phyloP scores from a whole-genome alignment of 2,888 invertebrate species.

The Psylliodes chrysocephalus region DNA sequence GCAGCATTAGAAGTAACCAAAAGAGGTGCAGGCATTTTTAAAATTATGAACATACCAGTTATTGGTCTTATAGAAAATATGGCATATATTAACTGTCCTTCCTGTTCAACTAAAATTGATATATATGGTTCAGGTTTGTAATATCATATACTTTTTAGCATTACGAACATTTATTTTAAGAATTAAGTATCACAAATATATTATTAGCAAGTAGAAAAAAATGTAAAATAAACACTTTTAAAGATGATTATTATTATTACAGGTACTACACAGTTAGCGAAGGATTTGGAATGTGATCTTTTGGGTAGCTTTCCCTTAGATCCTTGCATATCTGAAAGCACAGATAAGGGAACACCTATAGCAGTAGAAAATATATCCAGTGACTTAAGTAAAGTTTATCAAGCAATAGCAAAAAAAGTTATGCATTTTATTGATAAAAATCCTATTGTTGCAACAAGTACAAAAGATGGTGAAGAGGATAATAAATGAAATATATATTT shows the following conservation, averaged over 20 bases:
- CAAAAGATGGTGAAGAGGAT: neutral
- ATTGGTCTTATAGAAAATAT: conserved; percentile 93
- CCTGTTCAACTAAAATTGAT: conserved; percentile 77
- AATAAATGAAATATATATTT: no score
- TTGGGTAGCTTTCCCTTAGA: conserved; percentile 80
- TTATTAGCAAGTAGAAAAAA: no score
- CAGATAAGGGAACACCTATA: conserved; percentile 81
- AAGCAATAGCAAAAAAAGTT: conserved; percentile 51
- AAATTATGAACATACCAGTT: conserved; percentile 82
- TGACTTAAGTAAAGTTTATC: conserved; percentile 47
- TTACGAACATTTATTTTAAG: no score
- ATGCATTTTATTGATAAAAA: conserved; percentile 46
- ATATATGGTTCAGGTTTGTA: conserved; percentile 74
- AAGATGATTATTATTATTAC: no score
- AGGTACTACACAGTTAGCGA: conserved; percentile 71
- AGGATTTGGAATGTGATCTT: conserved; percentile 73
- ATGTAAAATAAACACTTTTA: no score
- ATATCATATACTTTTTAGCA: no score
- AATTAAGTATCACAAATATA: no score
- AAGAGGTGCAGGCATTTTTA: conserved; percentile 89
- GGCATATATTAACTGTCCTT: conserved; percentile 81
- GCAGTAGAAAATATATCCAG: conserved; percentile 73
- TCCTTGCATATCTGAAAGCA: conserved; percentile 73
- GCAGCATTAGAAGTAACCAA: conserved; percentile 88
- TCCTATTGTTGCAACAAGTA: neutral